phyloP scores from a whole-genome alignment of 1,140 invertebrate genomes.

The Diploscapter pachys region DNA sequence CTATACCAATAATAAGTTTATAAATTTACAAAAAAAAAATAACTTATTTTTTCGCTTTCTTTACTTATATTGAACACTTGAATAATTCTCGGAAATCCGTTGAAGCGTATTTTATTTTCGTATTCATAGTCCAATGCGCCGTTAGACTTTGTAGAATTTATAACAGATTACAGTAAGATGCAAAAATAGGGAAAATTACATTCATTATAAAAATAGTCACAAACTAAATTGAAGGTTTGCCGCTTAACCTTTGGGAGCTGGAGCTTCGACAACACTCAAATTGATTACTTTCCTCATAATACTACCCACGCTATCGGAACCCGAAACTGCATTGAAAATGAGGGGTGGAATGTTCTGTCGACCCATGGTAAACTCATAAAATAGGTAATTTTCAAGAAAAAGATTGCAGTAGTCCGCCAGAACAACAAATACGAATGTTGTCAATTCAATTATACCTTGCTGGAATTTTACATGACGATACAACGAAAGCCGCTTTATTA shows the following conservation, averaged over 20 bases:
- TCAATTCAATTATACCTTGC: constrained; percentile 49
- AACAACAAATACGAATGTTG: constrained; percentile 45
- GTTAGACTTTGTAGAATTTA: not conserved
- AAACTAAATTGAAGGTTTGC: not conserved
- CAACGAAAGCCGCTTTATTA: constrained; percentile 56
- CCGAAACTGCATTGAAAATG: constrained; percentile 47
- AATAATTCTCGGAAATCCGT: not conserved
- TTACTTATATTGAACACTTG: not conserved
- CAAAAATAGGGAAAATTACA: constrained; percentile 12
- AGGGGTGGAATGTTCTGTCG: constrained; percentile 38
- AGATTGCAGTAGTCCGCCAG: constrained; percentile 25
- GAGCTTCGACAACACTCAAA: constrained; percentile 60
- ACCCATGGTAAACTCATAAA: constrained; percentile 20
- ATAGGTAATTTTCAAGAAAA: not conserved
- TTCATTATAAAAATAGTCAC: too few relatives aligned
- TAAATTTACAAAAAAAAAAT: constrained; percentile 6
- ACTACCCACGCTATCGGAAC: constrained; percentile 39
- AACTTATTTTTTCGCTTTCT: not conserved
- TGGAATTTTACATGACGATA: constrained; percentile 49
- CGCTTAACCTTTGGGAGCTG: constrained; percentile 61
- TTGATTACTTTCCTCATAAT: constrained; percentile 47
- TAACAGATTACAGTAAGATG: constrained; percentile 33
- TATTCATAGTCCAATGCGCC: not conserved
- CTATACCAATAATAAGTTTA: not conserved
- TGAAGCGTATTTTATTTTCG: not conserved